phyloP scores from a whole-genome alignment of 2,888 invertebrate species.

The Anarsia innoxiella region DNA sequence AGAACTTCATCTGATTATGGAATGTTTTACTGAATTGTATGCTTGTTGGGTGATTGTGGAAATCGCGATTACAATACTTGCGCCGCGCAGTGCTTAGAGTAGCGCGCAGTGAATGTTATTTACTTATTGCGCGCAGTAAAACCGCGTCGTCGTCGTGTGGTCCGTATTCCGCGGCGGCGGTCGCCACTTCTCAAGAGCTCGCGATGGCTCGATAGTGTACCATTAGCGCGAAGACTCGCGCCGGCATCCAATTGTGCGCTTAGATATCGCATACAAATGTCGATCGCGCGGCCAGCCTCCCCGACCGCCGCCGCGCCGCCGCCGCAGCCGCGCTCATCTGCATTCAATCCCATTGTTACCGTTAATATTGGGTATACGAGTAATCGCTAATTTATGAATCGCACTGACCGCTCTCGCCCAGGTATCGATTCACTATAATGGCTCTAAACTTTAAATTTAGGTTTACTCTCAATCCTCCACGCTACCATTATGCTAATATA shows the following conservation, averaged over 20 bases:
- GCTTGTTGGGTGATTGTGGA: no score
- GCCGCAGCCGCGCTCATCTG: conserved; percentile 61
- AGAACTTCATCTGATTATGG: no score
- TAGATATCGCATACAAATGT: conserved; percentile 75
- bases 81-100: conserved; percentile 5
- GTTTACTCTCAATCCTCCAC: not conserved
- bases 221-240: conserved; percentile 73
- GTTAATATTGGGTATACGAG: conserved; percentile 66
- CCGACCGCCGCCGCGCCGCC: conserved; percentile 28
- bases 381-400: conserved; percentile 71
- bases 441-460: conserved; percentile 1
- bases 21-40: no score
- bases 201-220: conserved; percentile 72
- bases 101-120: conserved; percentile 42
- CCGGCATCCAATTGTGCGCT: conserved; percentile 74
- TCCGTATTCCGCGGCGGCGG: conserved; percentile 62
- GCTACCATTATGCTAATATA: conserved; percentile 8
- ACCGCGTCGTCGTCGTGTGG: conserved; percentile 47
- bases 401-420: conserved; percentile 37
- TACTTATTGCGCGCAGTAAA: conserved; percentile 60
- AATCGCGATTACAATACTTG: conserved; percentile 8
- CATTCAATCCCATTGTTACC: conserved; percentile 74
- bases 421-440: conserved; percentile 5
- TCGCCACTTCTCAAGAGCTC: conserved; percentile 59
- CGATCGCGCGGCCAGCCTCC: conserved; percentile 50